A percentile compares a stretch with the other conserved stretches of the same genome.
These are phyloP conservation scores for Acrocera orbiculus DNA, from an alignment of 2,888 invertebrate species.

Conservation along the genomic window DNA sequence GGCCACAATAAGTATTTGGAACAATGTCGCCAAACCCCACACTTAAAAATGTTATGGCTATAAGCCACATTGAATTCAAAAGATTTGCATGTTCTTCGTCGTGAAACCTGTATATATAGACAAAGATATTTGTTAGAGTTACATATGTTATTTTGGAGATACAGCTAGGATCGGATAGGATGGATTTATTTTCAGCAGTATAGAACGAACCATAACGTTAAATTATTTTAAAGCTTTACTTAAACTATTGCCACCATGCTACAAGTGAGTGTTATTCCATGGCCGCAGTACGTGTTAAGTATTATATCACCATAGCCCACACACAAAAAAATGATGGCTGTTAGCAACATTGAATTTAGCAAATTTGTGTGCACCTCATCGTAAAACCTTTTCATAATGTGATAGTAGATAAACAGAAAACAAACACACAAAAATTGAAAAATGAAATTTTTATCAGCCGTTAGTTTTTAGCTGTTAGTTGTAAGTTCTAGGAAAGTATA, in stretches of 20 bases:
- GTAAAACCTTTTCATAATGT: conserved; percentile 75
- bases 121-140: conserved; percentile 11
- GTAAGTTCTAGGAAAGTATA: no score
- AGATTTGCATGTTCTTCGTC: conserved; percentile 97
- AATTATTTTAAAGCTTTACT: conserved; percentile 8
- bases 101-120: conserved; percentile 59
- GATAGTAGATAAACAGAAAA: no score
- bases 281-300: conserved; percentile 98
- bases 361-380: conserved; percentile 97
- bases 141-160: conserved; percentile 5
- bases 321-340: conserved; percentile 99
- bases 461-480: no score
- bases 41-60: conserved; percentile 99
- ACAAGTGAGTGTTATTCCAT: conserved; percentile 95
- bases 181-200: conserved; percentile 9
- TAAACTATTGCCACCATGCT: conserved; percentile 88
- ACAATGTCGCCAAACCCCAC: conserved; percentile 99
- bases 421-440: no score
- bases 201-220: conserved; percentile 11
- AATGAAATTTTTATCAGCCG: no score
- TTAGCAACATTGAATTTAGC: conserved; percentile 99
- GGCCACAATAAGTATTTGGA: conserved; percentile 99
- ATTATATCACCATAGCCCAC: conserved; percentile 99
- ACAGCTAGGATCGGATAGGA: conserved; percentile 7
- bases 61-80: conserved; percentile 99